phyloP scores from a whole-genome alignment of 2,888 invertebrate species.

The Orchesellides sinensis region DNA sequence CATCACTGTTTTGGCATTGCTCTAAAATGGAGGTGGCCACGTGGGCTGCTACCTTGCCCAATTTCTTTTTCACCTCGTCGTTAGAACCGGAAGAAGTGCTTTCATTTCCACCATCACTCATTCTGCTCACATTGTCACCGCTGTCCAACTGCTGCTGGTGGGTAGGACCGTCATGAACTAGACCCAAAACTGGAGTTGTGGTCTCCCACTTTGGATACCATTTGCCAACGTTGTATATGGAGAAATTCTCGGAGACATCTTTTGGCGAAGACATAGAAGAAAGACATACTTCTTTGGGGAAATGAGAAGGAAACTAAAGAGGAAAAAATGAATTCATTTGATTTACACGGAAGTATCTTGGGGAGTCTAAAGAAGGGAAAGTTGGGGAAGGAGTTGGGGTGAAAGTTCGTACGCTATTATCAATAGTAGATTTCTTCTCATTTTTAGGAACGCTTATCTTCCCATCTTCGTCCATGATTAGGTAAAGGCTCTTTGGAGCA shows the following conservation, averaged over 20 bases:
- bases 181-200: no score
- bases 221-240: constrained; percentile 17
- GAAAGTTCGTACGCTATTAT: neutral
- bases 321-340: constrained; percentile 34
- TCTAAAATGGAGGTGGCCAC: neutral
- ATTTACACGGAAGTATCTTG: constrained; percentile 38
- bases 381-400: neutral
- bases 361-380: constrained; percentile 1
- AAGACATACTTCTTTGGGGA: neutral
- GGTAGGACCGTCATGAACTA: no score
- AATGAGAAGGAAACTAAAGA: constrained; percentile 6
- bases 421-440: no score
- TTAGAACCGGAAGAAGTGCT: no score
- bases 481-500: constrained; percentile 42
- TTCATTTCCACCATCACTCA: neutral
- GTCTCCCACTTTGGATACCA: no score
- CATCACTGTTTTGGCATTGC: neutral
- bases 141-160: neutral
- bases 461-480: constrained; percentile 46
- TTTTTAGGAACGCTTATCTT: neutral
- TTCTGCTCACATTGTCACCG: neutral
- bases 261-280: neutral
- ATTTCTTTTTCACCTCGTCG: neutral
- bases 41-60: neutral
- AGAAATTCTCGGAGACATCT: neutral